Conservation (phyloP, 1,140 invertebrate species). For the Hycleus phaleratus region DNA sequence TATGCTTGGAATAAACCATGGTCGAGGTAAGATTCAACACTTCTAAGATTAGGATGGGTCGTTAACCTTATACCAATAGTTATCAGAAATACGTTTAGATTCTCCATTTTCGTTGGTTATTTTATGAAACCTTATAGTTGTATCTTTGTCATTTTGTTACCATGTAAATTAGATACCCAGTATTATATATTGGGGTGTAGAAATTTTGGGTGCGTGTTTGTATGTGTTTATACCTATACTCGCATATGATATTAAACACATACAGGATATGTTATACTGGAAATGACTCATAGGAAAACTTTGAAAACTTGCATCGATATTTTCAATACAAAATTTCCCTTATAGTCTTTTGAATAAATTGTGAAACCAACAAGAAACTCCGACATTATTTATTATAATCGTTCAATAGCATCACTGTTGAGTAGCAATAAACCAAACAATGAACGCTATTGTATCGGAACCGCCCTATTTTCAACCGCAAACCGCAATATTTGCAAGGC, state of each 20-base stretch:
- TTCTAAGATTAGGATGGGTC: slow-evolving; percentile 25
- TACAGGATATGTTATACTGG: neutral
- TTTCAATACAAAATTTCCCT: neutral
- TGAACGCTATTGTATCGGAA: slow-evolving; percentile 8
- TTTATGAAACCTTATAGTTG: neutral
- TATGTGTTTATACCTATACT: neutral
- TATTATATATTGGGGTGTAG: slow-evolving; percentile 11
- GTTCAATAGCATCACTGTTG: slow-evolving; percentile 4
- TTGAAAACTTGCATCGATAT: slow-evolving; percentile 12
- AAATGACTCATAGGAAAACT: slow-evolving; percentile 14
- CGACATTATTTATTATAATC: neutral
- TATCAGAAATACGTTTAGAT: too few relatives aligned
- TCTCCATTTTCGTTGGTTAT: neutral
- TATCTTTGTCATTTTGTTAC: slow-evolving; percentile 1
- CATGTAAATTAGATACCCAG: slow-evolving; percentile 16
- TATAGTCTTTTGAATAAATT: too few relatives aligned
- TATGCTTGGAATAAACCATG: slow-evolving; percentile 4
- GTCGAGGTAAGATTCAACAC: slow-evolving; percentile 17
- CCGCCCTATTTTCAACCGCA: slow-evolving; percentile 11
- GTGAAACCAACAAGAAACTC: too few relatives aligned
- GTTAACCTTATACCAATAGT: slow-evolving; percentile 18
- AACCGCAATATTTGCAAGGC: slow-evolving; percentile 13
- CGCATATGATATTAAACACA: neutral
- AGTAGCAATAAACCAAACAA: slow-evolving; percentile 16
- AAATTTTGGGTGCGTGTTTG: slow-evolving; percentile 16